Evolutionary conservation across 2,797 vertebrate species (phyloP).

Genomic region (Siniperca scherzeri): DNA sequence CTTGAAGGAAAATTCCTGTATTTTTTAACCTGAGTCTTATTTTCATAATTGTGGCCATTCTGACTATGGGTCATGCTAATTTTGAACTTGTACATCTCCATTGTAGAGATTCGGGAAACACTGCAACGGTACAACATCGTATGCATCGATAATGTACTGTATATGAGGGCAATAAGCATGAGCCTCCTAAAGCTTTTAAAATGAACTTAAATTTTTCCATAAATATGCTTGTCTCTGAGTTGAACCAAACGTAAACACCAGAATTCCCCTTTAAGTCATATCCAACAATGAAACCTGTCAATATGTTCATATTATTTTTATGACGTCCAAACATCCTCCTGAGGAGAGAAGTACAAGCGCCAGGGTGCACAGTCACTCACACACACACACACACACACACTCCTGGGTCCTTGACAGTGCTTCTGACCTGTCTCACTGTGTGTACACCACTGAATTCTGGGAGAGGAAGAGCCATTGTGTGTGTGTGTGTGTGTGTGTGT

Average conservation of each 20-base stretch:
- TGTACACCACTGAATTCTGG: conserved; percentile 58
- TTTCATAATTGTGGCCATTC: background rate
- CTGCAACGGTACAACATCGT: background rate
- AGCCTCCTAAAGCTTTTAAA: background rate
- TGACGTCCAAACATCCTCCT: background rate
- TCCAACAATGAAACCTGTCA: background rate
- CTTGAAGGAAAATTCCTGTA: background rate
- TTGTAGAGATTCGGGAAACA: background rate
- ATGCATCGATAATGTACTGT: too few species aligned
- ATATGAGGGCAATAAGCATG: background rate
- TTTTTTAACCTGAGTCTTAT: background rate
- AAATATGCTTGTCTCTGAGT: background rate
- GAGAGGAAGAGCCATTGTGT: conserved; percentile 23
- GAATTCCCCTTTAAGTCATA: background rate
- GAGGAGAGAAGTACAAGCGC: background rate
- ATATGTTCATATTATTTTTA: background rate
- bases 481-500: conserved; percentile 6
- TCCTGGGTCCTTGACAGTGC: conserved; percentile 19
- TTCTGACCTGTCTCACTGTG: conserved; percentile 55
- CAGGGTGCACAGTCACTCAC: background rate
- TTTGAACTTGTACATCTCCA: background rate
- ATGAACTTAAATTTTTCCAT: background rate
- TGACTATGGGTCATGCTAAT: background rate
- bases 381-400: background rate
- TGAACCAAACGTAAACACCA: background rate